A percentile compares a stretch with the other conserved stretches of the same genome.
Evolutionary conservation across 2,797 vertebrate species (phyloP).

Genomic region (Artibeus jamaicensis): DNA sequence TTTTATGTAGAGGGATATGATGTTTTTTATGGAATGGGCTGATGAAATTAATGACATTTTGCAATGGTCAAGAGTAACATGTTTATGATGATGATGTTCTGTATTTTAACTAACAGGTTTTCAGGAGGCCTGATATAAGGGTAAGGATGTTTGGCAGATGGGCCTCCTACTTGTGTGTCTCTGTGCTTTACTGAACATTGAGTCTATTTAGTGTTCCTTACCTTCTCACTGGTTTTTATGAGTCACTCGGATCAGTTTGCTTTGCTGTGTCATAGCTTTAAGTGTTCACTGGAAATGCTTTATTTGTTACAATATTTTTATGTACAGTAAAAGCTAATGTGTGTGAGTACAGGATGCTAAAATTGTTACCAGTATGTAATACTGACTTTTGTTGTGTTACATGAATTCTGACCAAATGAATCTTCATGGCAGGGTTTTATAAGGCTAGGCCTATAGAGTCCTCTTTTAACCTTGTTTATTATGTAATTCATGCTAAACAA

Average conservation of each 20-base stretch:
- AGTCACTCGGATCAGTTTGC: constrained; percentile 75
- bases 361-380: constrained; percentile 68
- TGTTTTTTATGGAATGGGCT: constrained; percentile 50
- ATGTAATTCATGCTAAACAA: constrained; percentile 57
- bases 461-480: constrained; percentile 58
- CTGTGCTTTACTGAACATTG: constrained; percentile 80
- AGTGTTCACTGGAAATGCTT: constrained; percentile 81
- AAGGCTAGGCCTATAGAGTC: constrained; percentile 60
- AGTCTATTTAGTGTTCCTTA: constrained; percentile 78
- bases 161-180: constrained; percentile 83
- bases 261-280: constrained; percentile 80
- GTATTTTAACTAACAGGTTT: constrained; percentile 92
- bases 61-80: constrained; percentile 50
- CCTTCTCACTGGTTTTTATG: constrained; percentile 78
- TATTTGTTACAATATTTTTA: constrained; percentile 74
- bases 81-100: constrained; percentile 81
- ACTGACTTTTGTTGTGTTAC: constrained; percentile 76
- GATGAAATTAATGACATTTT: constrained; percentile 47
- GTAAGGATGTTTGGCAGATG: constrained; percentile 87
- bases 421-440: constrained; percentile 58
- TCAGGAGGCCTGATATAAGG: constrained; percentile 90
- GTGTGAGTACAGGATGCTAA: constrained; percentile 73
- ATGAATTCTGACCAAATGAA: constrained; percentile 75
- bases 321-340: constrained; percentile 74
- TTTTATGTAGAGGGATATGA: constrained; percentile 2